Evolutionary conservation across 2,888 invertebrate genomes (phyloP), one percentile per base, ranked within the genome.

Genomic region (Lottia gigantea): DNA sequence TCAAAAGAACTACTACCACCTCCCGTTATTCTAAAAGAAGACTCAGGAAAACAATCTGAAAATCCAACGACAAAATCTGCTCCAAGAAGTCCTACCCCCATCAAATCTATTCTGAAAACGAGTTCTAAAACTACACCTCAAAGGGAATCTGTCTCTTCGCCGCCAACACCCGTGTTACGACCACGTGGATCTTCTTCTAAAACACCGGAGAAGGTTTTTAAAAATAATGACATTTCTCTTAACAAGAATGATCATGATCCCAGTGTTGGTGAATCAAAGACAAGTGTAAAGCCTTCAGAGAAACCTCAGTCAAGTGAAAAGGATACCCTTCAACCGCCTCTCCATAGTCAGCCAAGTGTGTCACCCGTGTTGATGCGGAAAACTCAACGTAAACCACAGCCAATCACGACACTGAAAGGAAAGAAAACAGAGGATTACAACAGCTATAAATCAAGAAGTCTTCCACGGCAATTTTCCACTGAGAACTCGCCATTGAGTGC

Each of bases 401-500:
- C 85, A 1, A 79, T 85, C 7, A 85, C 85, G 16, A 83, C 84
- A 11, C 69, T 85, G 14, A 85, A 83, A 68, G 78, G 79, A 0
- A 70, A 66, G 31, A 69, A 31, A n/a, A n/a, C 40, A 4, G 70
- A 67, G 26, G 74, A 75, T 31, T 73, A 76, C 1, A 74, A 70
- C 15, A 47, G 46, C 4, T 76, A 76, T 15, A 76, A 76, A 47
- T 76, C 78, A n/a, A 71, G 73, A 55, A 80, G 78, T 65, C 67
- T 78, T 8, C 80, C 83, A 2, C 72, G 80, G 11, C 78, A 76
- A 46, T 74, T 76, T 12, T 64, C 72, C 0, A 67, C 73, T 0
- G 75, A 76, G 47, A 69, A 76, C 6, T 71, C 72, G 45, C 66
- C 72, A 23, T 66, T 74, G 31, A 72, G 73, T 55, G 74, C 80